These are phyloP conservation scores for Drosophila monieri DNA, from an alignment of 2,888 invertebrate species.

Conservation along the genomic window DNA sequence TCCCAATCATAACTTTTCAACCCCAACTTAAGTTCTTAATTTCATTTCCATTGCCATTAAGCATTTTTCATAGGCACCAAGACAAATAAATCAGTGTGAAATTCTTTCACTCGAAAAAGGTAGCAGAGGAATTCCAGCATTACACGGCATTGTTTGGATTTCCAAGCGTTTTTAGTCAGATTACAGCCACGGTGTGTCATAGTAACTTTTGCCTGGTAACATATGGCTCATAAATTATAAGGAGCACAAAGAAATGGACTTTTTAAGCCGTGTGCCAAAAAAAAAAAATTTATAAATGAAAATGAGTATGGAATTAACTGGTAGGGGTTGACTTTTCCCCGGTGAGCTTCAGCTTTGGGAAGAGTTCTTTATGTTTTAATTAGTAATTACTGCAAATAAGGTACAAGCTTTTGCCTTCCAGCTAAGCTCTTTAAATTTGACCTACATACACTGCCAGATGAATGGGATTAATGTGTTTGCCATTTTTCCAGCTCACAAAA, in stretches of 20 bases:
- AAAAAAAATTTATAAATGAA: constrained; percentile 46
- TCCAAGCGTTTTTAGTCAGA: constrained; percentile 42
- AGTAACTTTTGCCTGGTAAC: constrained; percentile 67
- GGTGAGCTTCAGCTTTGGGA: constrained; percentile 13
- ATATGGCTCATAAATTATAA: constrained; percentile 75
- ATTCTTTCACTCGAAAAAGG: constrained; percentile 58
- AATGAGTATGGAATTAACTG: constrained; percentile 34
- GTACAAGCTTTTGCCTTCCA: constrained; percentile 49
- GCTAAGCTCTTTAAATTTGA: constrained; percentile 25
- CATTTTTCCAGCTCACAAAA: constrained; percentile 54
- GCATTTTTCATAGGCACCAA: constrained; percentile 24
- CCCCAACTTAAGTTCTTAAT: constrained; percentile 1
- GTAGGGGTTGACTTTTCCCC: not conserved
- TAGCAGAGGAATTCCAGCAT: constrained; percentile 56
- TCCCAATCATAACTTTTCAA: not conserved
- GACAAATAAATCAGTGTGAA: constrained; percentile 74
- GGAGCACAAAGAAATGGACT: constrained; percentile 16
- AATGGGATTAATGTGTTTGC: constrained; percentile 31
- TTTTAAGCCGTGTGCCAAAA: constrained; percentile 37
- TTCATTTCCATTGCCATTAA: constrained; percentile 9
- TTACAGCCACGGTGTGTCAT: constrained; percentile 38
- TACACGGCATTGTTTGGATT: constrained; percentile 58
- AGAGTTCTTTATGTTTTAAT: constrained; percentile 55
- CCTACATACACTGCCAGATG: constrained; percentile 6
- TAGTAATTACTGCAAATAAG: constrained; percentile 63